Conservation (phyloP, 1,140 invertebrate genomes). For the Drosophila persimilis region DNA sequence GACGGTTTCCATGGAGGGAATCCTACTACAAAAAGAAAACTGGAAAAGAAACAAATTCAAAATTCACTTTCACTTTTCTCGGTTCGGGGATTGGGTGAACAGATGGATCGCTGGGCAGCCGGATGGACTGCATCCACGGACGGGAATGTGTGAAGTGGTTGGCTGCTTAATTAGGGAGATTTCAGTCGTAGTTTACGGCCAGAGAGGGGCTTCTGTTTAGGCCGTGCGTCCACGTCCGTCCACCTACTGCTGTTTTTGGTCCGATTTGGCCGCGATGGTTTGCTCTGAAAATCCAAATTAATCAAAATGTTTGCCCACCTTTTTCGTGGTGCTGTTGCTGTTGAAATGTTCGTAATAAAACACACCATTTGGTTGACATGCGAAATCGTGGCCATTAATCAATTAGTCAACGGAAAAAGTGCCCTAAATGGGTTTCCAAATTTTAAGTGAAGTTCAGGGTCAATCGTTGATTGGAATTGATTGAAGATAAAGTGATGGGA, state of each 20-base stretch:
- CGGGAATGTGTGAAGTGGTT: constrained; percentile 15
- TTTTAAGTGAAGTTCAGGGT: constrained; percentile 55
- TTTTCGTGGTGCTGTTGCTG: constrained; percentile 12
- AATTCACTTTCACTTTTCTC: constrained; percentile 69
- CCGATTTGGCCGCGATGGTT: constrained; percentile 30
- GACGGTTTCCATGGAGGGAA: neutral
- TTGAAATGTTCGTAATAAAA: constrained; percentile 61
- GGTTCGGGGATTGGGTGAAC: constrained; percentile 33
- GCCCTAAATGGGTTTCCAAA: constrained; percentile 23
- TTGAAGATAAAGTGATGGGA: too few relatives aligned
- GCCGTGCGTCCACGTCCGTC: constrained; percentile 26
- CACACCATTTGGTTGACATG: constrained; percentile 56
- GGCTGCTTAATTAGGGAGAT: constrained; percentile 50
- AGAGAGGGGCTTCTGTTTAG: constrained; percentile 47
- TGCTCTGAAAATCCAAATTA: constrained; percentile 46
- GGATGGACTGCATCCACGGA: neutral
- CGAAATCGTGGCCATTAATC: constrained; percentile 1
- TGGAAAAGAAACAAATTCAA: constrained; percentile 5
- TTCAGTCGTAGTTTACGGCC: constrained; percentile 1
- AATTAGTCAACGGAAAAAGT: constrained; percentile 50
- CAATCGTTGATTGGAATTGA: neutral
- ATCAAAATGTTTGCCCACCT: constrained; percentile 38
- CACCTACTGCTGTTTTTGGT: constrained; percentile 30
- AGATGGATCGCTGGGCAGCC: too few relatives aligned
- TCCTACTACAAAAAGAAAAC: constrained; percentile 21